Percentiles rank a stretch among this genome's conserved stretches.
Conservation (phyloP, 2,797 vertebrate genomes). For the Siniperca scherzeri region DNA sequence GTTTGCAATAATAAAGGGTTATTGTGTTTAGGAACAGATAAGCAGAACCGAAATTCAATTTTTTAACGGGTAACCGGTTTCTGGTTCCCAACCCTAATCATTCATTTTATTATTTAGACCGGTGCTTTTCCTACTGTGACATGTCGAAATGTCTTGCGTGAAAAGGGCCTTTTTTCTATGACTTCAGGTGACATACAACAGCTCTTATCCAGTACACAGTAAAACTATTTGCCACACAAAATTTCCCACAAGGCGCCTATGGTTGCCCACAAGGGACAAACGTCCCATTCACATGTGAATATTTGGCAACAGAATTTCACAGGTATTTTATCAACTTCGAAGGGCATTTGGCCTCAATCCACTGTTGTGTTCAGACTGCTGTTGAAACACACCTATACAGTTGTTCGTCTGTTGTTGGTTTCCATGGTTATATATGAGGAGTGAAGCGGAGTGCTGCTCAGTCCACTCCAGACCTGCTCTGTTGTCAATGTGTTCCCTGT, state of each 20-base stretch:
- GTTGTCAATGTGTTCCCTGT: constrained; percentile 67
- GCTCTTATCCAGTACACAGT: background rate
- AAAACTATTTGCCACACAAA: background rate
- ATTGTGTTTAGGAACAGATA: too few species aligned
- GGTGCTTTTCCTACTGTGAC: too few species aligned
- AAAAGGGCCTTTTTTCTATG: background rate
- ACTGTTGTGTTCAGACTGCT: constrained; percentile 18
- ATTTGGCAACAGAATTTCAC: constrained; percentile 20
- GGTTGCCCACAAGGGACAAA: constrained; percentile 22
- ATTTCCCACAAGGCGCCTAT: background rate
- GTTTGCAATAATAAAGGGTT: too few species aligned
- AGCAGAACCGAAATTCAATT: too few species aligned
- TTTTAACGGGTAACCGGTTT: too few species aligned
- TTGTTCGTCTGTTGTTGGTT: constrained; percentile 55
- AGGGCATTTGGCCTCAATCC: constrained; percentile 5
- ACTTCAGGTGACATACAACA: background rate
- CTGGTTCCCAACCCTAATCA: too few species aligned
- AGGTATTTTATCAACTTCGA: constrained; percentile 42
- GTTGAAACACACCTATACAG: constrained; percentile 30
- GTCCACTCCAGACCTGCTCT: constrained; percentile 51
- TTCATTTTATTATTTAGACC: too few species aligned
- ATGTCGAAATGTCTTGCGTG: background rate
- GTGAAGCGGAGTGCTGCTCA: constrained; percentile 27
- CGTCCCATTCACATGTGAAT: constrained; percentile 24
- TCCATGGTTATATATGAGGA: constrained; percentile 18